Evolutionary conservation across 1,140 invertebrate genomes (phyloP), one percentile per base, ranked within the genome.

Genomic region (Heliconius himera): DNA sequence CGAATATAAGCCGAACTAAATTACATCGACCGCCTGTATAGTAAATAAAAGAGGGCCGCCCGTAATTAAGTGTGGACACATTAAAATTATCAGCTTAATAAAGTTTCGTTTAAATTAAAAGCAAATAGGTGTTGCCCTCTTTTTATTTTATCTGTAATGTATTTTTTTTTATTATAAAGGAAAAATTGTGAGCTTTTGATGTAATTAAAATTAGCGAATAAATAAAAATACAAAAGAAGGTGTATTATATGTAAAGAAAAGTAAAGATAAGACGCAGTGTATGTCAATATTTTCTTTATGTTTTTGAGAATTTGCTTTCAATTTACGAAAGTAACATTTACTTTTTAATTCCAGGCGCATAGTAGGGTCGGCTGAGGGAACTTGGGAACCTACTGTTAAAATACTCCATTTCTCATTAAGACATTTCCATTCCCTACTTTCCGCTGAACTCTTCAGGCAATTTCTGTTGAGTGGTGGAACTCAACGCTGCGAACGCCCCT

Each of bases 31-130:
- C 56, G 20, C 56, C 20, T 11, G 22, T 9, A 66, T 29, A 66
- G 56, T 66, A 66, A 66, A 66, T 66, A 66, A 66, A 26, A 66
- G 56, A n/a, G 54, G 54, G 3, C 11, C 20, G 56, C 22, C 56
- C 56, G n/a, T 66, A 66, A 66, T 56, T 56, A 56, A 56, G 54
- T 56, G 18, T 56, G 54, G 54, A 56, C 54, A 56, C 54, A 56
- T 56, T 56, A 56, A 56, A 56, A 56, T 66, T 66, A 66, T 66
- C 56, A 26, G 56, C 56, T 66, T 66, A 66, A 66, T 66, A 66
- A 66, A 66, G 56, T 66, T 66, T 66, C 56, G 56, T 66, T 66
- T 66, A n/a, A 66, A 66, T 66, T 66, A 66, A 66, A 66, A 66
- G 56, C 22, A 66, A 66, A 66, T 66, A 66, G 56, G 56, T 66